A percentile compares a stretch with the other conserved stretches of the same genome.
Evolutionary conservation across 35 echinoderm and acorn worm genomes (phyloP).

Genomic region (Apostichopus japonicus): DNA sequence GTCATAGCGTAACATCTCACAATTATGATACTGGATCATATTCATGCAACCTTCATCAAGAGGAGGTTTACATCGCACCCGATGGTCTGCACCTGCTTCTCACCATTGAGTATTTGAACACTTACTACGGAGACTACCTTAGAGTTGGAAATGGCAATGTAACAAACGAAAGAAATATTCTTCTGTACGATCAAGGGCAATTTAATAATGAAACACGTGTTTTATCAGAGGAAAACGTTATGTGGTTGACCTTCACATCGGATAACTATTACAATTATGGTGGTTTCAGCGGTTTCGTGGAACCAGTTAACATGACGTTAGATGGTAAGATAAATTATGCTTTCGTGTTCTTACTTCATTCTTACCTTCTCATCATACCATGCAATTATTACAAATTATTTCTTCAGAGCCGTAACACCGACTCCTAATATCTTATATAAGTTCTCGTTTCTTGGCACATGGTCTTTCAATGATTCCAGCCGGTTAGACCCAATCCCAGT

Average conservation of each 20-base stretch:
- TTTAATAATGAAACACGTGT: not conserved
- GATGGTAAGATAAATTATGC: not conserved
- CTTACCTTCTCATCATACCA: no score
- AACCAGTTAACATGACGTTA: not conserved
- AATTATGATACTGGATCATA: no score
- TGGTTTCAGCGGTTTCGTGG: not conserved
- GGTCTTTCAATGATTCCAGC: no score
- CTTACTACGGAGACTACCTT: not conserved
- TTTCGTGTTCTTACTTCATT: no score
- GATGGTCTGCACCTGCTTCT: not conserved
- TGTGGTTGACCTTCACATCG: conserved; percentile 13
- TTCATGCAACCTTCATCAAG: not conserved
- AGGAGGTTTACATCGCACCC: not conserved
- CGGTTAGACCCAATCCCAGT: no score
- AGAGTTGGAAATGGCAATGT: not conserved
- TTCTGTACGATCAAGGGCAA: not conserved
- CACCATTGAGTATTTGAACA: not conserved
- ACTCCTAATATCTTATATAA: no score
- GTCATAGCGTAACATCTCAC: no score
- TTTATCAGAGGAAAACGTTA: not conserved
- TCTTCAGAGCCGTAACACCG: no score
- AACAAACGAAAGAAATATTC: not conserved
- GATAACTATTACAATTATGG: not conserved
- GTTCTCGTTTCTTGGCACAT: no score
- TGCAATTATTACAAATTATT: no score